A percentile compares a stretch with the other conserved stretches of the same genome.
Evolutionary conservation across 2,113 vertebrate species (phyloP).

Genomic region (Neofelis nebulosa): DNA sequence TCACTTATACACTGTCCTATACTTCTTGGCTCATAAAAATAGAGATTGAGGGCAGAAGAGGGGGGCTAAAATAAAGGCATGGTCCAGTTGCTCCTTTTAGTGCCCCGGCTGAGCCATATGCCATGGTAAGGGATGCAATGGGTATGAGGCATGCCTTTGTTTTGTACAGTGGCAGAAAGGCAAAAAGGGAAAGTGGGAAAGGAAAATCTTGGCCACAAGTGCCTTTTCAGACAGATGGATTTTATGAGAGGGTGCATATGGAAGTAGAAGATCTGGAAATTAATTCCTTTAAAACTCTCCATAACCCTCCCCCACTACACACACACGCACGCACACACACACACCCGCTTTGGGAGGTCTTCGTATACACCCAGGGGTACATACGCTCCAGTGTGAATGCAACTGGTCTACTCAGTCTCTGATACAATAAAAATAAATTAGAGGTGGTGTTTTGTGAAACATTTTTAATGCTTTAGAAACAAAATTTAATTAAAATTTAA

Average conservation of each 20-base stretch:
- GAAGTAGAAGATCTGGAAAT: neutral
- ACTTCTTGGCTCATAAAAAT: neutral
- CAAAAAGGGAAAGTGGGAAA: neutral
- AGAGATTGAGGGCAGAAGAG: neutral
- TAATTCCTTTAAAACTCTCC: neutral
- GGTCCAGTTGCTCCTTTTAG: neutral
- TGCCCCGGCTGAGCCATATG: neutral
- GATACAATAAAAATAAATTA: slow-evolving; percentile 53
- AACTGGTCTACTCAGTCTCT: neutral
- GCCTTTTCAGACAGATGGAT: neutral
- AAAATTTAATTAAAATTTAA: slow-evolving; percentile 77
- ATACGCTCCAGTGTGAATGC: neutral
- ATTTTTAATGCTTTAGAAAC: slow-evolving; percentile 63
- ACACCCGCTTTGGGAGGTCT: neutral
- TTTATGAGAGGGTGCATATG: neutral
- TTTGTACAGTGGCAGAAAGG: neutral
- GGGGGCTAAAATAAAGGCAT: neutral
- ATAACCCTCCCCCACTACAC: too few relatives aligned
- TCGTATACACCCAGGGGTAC: neutral
- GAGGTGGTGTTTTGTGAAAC: slow-evolving; percentile 31
- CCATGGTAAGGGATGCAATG: neutral
- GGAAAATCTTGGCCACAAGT: neutral
- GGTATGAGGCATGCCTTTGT: neutral
- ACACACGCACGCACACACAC: too few relatives aligned
- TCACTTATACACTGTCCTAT: neutral